Conservation (phyloP, 2,888 invertebrate genomes). For the Lasioglossum villosulum region DNA sequence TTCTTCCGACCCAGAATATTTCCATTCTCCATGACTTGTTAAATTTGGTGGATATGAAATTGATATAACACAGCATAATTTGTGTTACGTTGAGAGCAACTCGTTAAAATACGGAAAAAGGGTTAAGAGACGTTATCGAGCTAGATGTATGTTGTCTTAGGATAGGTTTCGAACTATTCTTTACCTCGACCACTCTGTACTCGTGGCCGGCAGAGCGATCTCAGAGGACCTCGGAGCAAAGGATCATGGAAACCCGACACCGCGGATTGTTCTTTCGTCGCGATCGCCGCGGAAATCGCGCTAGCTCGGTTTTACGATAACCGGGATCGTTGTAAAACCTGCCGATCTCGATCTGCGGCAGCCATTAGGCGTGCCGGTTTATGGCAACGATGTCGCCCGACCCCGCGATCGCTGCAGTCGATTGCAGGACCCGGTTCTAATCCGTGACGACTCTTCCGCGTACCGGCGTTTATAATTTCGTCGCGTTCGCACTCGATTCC, state of each 20-base stretch:
- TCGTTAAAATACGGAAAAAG: too few relatives aligned
- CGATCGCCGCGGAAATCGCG: slow-evolving; percentile 56
- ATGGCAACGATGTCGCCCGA: slow-evolving; percentile 54
- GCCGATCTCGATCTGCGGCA: slow-evolving; percentile 35
- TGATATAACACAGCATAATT: too few relatives aligned
- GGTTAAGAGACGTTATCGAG: too few relatives aligned
- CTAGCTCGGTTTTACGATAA: slow-evolving; percentile 61
- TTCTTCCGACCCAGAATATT: too few relatives aligned
- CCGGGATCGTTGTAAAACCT: slow-evolving; percentile 46
- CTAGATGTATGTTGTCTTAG: too few relatives aligned
- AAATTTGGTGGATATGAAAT: too few relatives aligned
- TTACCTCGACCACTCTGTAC: neutral
- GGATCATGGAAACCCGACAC: slow-evolving; percentile 58
- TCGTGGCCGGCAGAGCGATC: neutral
- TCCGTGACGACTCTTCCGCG: slow-evolving; percentile 4
- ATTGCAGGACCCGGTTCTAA: slow-evolving; percentile 22
- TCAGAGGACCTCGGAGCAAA: neutral
- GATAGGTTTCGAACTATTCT: too few relatives aligned
- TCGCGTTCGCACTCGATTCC: slow-evolving; percentile 2
- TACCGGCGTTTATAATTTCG: slow-evolving; percentile 39
- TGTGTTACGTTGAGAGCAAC: too few relatives aligned
- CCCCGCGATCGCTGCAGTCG: slow-evolving; percentile 28
- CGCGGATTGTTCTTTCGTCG: slow-evolving; percentile 44
- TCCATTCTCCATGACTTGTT: too few relatives aligned
- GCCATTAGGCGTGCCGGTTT: slow-evolving; percentile 60